Base-by-base conservation (phyloP, 2,113 vertebrate species). In the Phyllostomus hastatus region DNA sequence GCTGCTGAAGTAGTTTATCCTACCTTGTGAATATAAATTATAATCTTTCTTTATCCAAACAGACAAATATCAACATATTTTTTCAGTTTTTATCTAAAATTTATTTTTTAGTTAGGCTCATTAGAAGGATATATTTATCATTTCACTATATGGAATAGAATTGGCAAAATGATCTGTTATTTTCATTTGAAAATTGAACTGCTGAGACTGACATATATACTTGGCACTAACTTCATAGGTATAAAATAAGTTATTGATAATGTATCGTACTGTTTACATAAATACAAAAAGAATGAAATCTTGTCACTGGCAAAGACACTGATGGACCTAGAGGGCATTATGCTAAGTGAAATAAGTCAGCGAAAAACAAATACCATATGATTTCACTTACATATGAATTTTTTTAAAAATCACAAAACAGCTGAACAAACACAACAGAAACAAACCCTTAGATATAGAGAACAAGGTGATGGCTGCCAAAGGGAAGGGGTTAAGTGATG, bases 1-100 rank as follows among this genome's bases (percentile, higher is more conserved):
- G 50, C 96, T 94, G 88, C 85, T 94, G 72, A 98, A 98, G 97
- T 97, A 97, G 96, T 97, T 97, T 98, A 75, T 95, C 93, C 84
- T 96, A 96, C 90, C 64, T 96, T 95, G 31, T 89, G 67, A 97
- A 61, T 95, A 70, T 59, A 98, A 97, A 94, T 96, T 70, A 76
- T 43, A 96, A 91, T 85, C 81, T 87, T 72, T 61, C 75, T 94
- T 97, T 75, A 89, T 91, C 95, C 9, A 95, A 82, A 66, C 54
- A 96, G 93, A 97, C 82, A 97, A 97, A 94, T 88, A 79, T 24
- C 43, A 0, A 0, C 78, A 95, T 91, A 28, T 1, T 41, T 69
- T 97, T 95, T 90, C 61, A 95, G 33, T 96, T 97, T 94, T 95
- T 35, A 96, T 94, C 14, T 76, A 96, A 94, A 79, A 69, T 46